phyloP scores from a whole-genome alignment of 2,797 vertebrate genomes.

The Perodicticus potto region DNA sequence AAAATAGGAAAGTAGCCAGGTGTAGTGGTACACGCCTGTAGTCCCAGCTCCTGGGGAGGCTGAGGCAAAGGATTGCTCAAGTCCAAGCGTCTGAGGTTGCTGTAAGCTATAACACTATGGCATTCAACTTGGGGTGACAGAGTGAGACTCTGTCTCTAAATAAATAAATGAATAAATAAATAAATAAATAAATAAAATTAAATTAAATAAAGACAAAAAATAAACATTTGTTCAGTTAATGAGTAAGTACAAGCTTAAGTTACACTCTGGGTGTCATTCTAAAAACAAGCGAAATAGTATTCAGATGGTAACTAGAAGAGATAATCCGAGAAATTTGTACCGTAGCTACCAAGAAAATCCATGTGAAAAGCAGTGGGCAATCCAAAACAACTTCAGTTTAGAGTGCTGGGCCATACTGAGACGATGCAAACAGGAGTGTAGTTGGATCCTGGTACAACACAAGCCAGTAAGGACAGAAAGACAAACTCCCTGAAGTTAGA shows the following conservation, averaged over 20 bases:
- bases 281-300: not conserved
- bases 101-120: too few species aligned
- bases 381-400: not conserved
- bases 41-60: too few species aligned
- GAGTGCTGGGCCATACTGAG: not conserved
- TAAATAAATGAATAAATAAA: too few species aligned
- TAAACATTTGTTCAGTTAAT: not conserved
- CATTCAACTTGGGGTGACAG: too few species aligned
- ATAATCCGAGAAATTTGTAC: not conserved
- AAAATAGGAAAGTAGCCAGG: too few species aligned
- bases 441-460: not conserved
- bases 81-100: too few species aligned
- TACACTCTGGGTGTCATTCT: conserved; percentile 3
- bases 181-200: too few species aligned
- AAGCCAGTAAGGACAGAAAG: not conserved
- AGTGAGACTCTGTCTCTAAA: too few species aligned
- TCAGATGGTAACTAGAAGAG: not conserved
- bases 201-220: not conserved
- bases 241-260: not conserved
- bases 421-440: not conserved
- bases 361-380: not conserved
- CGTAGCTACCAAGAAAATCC: not conserved
- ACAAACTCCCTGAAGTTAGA: not conserved
- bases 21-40: too few species aligned
- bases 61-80: too few species aligned